Conservation (phyloP, 2,888 invertebrate genomes). For the Sinelater perroti region DNA sequence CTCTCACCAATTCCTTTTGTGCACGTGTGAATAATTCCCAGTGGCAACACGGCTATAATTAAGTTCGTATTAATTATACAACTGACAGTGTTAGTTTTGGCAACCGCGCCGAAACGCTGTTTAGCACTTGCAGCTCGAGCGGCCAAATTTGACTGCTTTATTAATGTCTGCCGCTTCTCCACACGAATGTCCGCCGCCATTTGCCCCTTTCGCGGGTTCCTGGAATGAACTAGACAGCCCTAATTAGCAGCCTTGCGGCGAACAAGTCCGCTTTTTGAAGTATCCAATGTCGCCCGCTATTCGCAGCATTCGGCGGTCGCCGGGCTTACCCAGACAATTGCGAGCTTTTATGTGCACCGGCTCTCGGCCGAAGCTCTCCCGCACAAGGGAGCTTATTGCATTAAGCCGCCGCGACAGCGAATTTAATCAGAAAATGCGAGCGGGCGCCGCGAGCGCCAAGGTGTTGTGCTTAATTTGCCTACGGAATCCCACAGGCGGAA, state of each 20-base stretch:
- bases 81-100: slow-evolving; percentile 1
- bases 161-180: neutral
- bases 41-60: neutral
- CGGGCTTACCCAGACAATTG: too few relatives aligned
- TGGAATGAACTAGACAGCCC: too few relatives aligned
- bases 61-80: slow-evolving; percentile 11
- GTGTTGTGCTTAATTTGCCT: slow-evolving; percentile 18
- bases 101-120: neutral
- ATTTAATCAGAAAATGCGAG: slow-evolving; percentile 16
- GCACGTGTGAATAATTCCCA: neutral
- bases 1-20: slow-evolving; percentile 5
- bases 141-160: slow-evolving; percentile 6
- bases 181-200: too few relatives aligned
- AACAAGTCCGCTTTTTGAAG: too few relatives aligned
- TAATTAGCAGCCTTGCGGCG: too few relatives aligned
- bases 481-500: slow-evolving; percentile 10
- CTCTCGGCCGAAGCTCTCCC: neutral
- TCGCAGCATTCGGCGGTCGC: too few relatives aligned
- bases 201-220: too few relatives aligned
- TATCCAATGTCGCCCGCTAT: too few relatives aligned
- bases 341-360: slow-evolving; percentile 5
- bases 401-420: slow-evolving; percentile 8
- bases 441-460: slow-evolving; percentile 1
- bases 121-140: slow-evolving; percentile 3
- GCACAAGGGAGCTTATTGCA: slow-evolving; percentile 3